phyloP scores from a whole-genome alignment of 2,888 invertebrate genomes.

The Acanthococcus lagerstroemiae region DNA sequence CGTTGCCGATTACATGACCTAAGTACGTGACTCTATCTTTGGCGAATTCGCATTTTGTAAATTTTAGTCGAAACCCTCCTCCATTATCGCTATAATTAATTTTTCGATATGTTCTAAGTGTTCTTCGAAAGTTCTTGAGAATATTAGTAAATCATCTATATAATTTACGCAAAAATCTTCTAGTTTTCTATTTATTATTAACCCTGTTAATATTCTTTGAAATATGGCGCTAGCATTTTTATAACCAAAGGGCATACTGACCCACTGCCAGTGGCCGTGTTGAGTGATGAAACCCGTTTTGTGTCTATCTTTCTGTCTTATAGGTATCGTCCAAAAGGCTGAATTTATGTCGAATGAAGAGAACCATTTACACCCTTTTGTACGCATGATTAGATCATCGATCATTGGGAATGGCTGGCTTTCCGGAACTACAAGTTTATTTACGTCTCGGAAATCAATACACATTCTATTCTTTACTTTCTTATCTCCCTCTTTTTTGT shows the following conservation, averaged over 20 bases:
- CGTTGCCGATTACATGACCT: constrained; percentile 22
- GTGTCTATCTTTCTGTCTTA: constrained; percentile 11
- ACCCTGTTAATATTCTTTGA: neutral
- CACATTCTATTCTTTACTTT: constrained; percentile 1
- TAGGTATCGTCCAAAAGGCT: constrained; percentile 40
- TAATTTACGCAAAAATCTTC: neutral
- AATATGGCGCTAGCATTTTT: constrained; percentile 4
- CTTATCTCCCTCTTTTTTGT: constrained; percentile 9
- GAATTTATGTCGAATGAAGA: constrained; percentile 41
- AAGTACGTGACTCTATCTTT: constrained; percentile 8
- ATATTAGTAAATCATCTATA: constrained; percentile 18
- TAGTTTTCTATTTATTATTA: neutral
- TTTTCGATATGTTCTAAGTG: constrained; percentile 34
- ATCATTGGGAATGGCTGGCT: constrained; percentile 12
- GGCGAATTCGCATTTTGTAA: constrained; percentile 25
- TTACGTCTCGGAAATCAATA: constrained; percentile 21
- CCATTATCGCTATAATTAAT: constrained; percentile 34
- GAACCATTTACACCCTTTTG: constrained; percentile 40
- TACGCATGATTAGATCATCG: constrained; percentile 2
- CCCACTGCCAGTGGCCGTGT: constrained; percentile 1
- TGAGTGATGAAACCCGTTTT: constrained; percentile 21
- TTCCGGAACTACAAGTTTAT: constrained; percentile 6
- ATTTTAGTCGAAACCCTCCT: constrained; percentile 25
- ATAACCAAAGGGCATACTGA: constrained; percentile 12
- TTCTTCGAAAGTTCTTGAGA: constrained; percentile 35